Conservation (phyloP, 2,113 vertebrate species). For the Hemichromis elongatus region DNA sequence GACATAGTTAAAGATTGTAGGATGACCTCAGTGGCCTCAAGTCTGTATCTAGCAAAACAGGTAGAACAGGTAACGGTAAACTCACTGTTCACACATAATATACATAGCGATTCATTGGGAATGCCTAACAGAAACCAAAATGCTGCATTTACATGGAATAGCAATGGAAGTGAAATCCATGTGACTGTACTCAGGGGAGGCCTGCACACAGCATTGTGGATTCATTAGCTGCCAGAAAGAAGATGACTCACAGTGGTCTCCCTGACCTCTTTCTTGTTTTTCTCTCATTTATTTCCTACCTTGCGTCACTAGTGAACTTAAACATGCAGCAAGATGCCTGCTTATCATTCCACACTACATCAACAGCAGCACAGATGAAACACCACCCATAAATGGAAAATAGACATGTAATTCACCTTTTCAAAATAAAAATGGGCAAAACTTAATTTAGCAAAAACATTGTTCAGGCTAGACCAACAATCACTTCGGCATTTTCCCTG, state of each 20-base stretch:
- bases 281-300: conserved; percentile 61
- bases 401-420: conserved; percentile 48
- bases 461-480: conserved; percentile 32
- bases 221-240: conserved; percentile 67
- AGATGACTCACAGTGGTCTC: conserved; percentile 64
- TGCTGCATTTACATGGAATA: conserved; percentile 28
- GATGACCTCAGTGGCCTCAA: neutral
- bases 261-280: conserved; percentile 69
- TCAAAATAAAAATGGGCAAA: conserved; percentile 46
- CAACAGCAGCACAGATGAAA: conserved; percentile 25
- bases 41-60: neutral
- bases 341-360: conserved; percentile 52
- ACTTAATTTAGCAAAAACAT: conserved; percentile 42
- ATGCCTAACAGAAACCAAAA: conserved; percentile 6
- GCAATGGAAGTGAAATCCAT: conserved; percentile 23
- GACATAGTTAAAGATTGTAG: neutral
- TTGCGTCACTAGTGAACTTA: conserved; percentile 42
- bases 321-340: conserved; percentile 42
- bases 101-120: neutral
- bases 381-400: conserved; percentile 18
- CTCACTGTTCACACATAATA: neutral
- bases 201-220: conserved; percentile 51
- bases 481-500: conserved; percentile 28
- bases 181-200: conserved; percentile 37
- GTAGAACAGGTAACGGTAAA: neutral